Conservation (phyloP, 2,888 invertebrate genomes). For the Polydrusus cervinus region DNA sequence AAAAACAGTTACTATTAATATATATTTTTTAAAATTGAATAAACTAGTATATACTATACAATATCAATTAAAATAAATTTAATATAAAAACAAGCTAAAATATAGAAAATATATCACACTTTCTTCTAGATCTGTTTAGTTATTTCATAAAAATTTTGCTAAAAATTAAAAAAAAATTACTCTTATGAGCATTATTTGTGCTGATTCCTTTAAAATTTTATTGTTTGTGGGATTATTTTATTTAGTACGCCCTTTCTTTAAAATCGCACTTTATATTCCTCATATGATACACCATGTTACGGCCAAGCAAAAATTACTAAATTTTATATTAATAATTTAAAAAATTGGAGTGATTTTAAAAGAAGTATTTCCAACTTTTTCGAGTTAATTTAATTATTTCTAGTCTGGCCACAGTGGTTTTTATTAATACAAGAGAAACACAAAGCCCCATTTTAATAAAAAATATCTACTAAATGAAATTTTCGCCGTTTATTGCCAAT, state of each 20-base stretch:
- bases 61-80: not conserved
- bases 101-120: slow-evolving; percentile 12
- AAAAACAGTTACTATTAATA: slow-evolving; percentile 20
- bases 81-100: slow-evolving; percentile 5
- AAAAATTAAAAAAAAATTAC: slow-evolving; percentile 7
- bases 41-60: slow-evolving; percentile 21
- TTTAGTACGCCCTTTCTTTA: no score
- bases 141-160: not conserved
- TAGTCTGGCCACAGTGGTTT: no score
- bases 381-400: no score
- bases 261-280: no score
- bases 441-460: no score
- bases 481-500: no score
- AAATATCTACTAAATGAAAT: no score
- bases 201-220: not conserved
- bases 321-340: not conserved
- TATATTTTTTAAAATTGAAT: slow-evolving; percentile 10
- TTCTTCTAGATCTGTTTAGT: slow-evolving; percentile 15
- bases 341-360: no score
- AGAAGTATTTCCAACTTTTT: no score
- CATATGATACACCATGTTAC: no score
- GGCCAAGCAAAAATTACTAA: no score
- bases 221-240: not conserved
- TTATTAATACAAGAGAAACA: no score
- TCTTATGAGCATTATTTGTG: not conserved